Percentiles rank a stretch among this genome's conserved stretches.
These are phyloP conservation scores for Anniella stebbinsi DNA, from an alignment of 2,797 vertebrate genomes.

Conservation along the genomic window DNA sequence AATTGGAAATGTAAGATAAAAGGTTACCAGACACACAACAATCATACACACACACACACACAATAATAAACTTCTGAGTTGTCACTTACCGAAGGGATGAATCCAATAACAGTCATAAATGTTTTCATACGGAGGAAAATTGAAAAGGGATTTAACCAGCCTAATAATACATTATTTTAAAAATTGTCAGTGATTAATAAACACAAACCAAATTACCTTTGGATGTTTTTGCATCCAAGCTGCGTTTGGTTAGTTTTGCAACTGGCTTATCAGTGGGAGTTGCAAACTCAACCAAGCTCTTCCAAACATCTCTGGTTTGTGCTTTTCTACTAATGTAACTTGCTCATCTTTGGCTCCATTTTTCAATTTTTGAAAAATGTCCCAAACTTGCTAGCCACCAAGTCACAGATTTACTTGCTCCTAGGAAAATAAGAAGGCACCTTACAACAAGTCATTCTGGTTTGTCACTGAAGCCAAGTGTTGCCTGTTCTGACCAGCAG, in stretches of 20 bases:
- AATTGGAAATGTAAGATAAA: neutral
- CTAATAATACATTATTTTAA: neutral
- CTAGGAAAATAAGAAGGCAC: neutral
- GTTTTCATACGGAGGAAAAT: neutral
- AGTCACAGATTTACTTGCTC: neutral
- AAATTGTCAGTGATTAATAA: neutral
- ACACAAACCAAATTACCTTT: neutral
- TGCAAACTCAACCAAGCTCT: neutral
- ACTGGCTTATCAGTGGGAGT: neutral
- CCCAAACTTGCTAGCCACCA: neutral
- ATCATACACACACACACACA: neutral
- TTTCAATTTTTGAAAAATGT: constrained; percentile 24
- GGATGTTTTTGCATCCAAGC: neutral
- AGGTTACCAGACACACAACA: neutral
- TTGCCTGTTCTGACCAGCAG: neutral
- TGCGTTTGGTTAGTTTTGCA: neutral
- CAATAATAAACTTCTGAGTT: neutral
- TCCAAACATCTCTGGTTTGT: neutral
- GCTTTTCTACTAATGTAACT: neutral
- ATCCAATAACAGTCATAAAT: neutral
- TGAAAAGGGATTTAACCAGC: neutral
- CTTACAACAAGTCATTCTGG: neutral
- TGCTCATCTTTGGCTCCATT: neutral
- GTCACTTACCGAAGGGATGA: neutral
- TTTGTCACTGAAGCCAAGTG: neutral